phyloP scores from a whole-genome alignment of 1,140 invertebrate genomes.

The Trachymyrmex septentrionalis region DNA sequence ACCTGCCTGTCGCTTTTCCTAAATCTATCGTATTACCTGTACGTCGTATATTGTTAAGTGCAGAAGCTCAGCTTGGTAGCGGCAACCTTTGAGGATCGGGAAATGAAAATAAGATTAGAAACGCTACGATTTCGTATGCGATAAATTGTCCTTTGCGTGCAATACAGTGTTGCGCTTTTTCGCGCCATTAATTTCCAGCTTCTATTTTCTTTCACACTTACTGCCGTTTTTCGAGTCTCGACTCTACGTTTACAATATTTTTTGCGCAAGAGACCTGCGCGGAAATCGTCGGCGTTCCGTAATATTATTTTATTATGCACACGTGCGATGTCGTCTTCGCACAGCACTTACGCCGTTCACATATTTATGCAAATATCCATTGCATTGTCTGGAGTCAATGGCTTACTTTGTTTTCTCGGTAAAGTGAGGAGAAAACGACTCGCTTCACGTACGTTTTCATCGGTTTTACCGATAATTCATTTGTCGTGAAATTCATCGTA shows the following conservation, averaged over 20 bases:
- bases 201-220: neutral
- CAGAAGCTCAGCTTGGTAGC: neutral
- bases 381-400: constrained; percentile 73
- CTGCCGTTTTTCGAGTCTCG: neutral
- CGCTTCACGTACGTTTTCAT: constrained; percentile 73
- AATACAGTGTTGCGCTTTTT: neutral
- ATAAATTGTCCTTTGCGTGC: neutral
- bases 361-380: constrained; percentile 80
- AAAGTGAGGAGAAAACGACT: constrained; percentile 7
- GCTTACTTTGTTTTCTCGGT: constrained; percentile 23
- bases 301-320: neutral
- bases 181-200: neutral
- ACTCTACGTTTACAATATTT: neutral
- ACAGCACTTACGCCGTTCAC: constrained; percentile 42
- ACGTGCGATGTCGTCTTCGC: constrained; percentile 30
- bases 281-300: constrained; percentile 11
- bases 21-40: constrained; percentile 21
- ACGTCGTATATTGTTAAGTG: neutral
- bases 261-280: constrained; percentile 29
- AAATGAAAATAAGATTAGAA: neutral
- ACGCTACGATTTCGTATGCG: neutral
- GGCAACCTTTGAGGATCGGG: neutral
- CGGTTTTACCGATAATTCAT: constrained; percentile 71
- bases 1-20: neutral
- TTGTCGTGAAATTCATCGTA: constrained; percentile 12